These are phyloP conservation scores for Tachysurus fulvidraco DNA, from an alignment of 2,113 vertebrate species.

Conservation along the genomic window DNA sequence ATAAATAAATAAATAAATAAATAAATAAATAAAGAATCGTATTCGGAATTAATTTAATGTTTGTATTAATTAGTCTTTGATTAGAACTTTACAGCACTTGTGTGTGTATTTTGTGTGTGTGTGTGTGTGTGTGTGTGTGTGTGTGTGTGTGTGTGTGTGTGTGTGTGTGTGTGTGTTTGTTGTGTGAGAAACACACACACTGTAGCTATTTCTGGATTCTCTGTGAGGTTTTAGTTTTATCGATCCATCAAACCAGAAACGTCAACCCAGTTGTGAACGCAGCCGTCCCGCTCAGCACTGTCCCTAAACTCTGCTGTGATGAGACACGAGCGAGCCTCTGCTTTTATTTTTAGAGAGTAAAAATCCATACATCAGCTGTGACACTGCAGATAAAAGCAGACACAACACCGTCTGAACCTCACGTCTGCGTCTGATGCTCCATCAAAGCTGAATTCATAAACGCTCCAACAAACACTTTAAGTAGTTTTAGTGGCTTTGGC, in stretches of 20 bases:
- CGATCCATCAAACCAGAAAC: conserved; percentile 9
- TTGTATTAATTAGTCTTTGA: not conserved
- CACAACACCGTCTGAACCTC: not conserved
- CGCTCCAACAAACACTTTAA: not conserved
- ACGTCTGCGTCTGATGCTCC: not conserved
- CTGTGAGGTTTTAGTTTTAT: not conserved
- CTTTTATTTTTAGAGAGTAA: conserved; percentile 19
- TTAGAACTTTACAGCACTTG: not conserved
- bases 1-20: too few species aligned
- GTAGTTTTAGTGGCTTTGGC: not conserved
- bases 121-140: not conserved
- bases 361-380: conserved; percentile 27
- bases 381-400: not conserved
- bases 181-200: not conserved
- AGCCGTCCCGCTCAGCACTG: not conserved
- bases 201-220: not conserved
- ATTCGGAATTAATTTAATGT: not conserved
- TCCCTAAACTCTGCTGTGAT: not conserved
- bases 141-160: not conserved
- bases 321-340: conserved; percentile 1
- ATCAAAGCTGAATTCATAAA: not conserved
- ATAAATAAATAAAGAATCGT: not conserved
- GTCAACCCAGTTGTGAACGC: conserved; percentile 11
- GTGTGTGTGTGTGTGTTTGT: not conserved
- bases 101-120: not conserved